Evolutionary conservation across 2,113 vertebrate species (phyloP), one percentile per base, ranked within the genome.

Genomic region (Sakesphorus luctuosus): DNA sequence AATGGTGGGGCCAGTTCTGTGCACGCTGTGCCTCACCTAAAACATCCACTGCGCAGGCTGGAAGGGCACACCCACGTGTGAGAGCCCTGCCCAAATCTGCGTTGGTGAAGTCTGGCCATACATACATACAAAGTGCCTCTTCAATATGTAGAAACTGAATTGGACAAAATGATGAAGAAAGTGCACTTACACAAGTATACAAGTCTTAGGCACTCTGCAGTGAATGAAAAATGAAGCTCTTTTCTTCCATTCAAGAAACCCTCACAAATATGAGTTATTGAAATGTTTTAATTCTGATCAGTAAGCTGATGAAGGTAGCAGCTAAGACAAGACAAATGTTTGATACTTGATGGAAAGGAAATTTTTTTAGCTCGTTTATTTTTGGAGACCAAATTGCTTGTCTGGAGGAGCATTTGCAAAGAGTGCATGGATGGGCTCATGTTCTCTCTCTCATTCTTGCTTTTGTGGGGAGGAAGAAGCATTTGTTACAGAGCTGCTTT

Each of bases 401-500:
- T 76, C 61, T 0, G 0, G 36, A 92, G 53, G 53, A 82, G 18
- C 1, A 1, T 79, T 46, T 83, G 38, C 1, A 3, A 50, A 69
- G 55, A 90, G 55, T n/a, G 19, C 24, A 19, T 85, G 53, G 69
- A 33, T 67, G 31, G 65, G 52, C 75, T 96, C 76, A 68, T 3
- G 3, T 78, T 18, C 58, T 65, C 43, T 95, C 66, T 79, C 75
- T 84, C 43, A 43, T 94, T 97, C 82, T 82, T 85, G 43, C 52
- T 65, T 76, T 92, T 0, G 0, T 74, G 93, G 84, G 77, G 78
- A 96, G 84, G 63, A 93, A 74, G 81, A 87, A 96, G 53, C 46
- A 1, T 94, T 76, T 96, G 63, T 89, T 93, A 26, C 31, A 18
- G 46, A 94, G 76, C 71, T 94, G 36, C 92, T 95, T 89, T 87